phyloP scores from a whole-genome alignment of 2,888 invertebrate species.

The Petrophora chlorosata region DNA sequence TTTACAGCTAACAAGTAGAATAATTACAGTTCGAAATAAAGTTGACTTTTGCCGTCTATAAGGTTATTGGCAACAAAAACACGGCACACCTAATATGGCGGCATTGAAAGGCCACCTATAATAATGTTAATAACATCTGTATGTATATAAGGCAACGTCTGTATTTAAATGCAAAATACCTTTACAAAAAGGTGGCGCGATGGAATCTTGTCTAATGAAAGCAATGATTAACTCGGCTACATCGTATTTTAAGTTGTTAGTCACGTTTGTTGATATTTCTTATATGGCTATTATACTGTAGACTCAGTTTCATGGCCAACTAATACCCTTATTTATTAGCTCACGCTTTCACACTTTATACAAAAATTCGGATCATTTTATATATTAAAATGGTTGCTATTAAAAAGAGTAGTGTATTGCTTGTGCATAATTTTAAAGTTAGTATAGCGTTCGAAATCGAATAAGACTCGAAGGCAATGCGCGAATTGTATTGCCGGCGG shows the following conservation, averaged over 20 bases:
- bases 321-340: too few species aligned
- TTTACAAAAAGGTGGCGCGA: slow-evolving; percentile 27
- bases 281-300: too few species aligned
- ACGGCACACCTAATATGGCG: slow-evolving; percentile 38
- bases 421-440: not conserved
- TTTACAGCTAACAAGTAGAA: slow-evolving; percentile 1
- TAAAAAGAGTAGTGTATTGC: not conserved
- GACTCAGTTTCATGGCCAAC: too few species aligned
- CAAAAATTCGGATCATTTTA: too few species aligned
- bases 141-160: slow-evolving; percentile 43
- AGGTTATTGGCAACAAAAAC: slow-evolving; percentile 42
- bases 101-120: slow-evolving; percentile 38
- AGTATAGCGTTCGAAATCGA: slow-evolving; percentile 37
- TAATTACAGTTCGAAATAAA: slow-evolving; percentile 20
- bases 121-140: slow-evolving; percentile 43
- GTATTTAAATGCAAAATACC: slow-evolving; percentile 42
- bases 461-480: slow-evolving; percentile 59
- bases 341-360: too few species aligned
- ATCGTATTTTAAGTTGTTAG: too few species aligned
- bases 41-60: slow-evolving; percentile 41
- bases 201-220: not conserved
- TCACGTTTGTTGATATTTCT: too few species aligned
- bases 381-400: too few species aligned
- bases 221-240: too few species aligned
- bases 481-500: slow-evolving; percentile 58